These are phyloP conservation scores for Tauraco erythrolophus DNA, from an alignment of 2,113 vertebrate genomes.

Conservation along the genomic window DNA sequence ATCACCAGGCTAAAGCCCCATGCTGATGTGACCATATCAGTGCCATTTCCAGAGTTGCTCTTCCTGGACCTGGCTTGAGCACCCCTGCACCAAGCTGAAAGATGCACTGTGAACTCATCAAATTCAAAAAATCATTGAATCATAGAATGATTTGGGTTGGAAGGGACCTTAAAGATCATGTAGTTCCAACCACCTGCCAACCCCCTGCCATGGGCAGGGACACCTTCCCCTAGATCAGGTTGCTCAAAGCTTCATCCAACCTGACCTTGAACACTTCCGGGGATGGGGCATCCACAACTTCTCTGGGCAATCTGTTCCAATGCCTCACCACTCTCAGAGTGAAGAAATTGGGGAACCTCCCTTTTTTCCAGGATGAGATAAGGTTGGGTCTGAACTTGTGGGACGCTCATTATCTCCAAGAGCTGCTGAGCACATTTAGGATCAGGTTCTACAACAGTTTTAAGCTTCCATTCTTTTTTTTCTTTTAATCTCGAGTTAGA, in stretches of 20 bases:
- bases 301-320: too few relatives aligned
- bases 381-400: background rate
- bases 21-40: fast-evolving
- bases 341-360: too few relatives aligned
- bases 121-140: too few relatives aligned
- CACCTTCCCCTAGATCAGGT: too few relatives aligned
- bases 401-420: background rate
- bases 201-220: too few relatives aligned
- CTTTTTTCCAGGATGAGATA: background rate
- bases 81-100: background rate
- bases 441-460: background rate
- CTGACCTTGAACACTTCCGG: too few relatives aligned
- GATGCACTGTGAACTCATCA: background rate
- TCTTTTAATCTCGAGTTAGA: background rate
- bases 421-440: background rate
- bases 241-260: too few relatives aligned
- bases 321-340: too few relatives aligned
- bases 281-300: too few relatives aligned
- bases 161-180: too few relatives aligned
- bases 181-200: too few relatives aligned
- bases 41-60: background rate
- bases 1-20: background rate
- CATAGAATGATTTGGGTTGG: too few relatives aligned
- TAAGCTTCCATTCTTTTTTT: background rate
- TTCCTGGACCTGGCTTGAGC: background rate